These are phyloP conservation scores for Trissonchulus sp. DNA, from an alignment of 2,888 invertebrate genomes.

Conservation along the genomic window DNA sequence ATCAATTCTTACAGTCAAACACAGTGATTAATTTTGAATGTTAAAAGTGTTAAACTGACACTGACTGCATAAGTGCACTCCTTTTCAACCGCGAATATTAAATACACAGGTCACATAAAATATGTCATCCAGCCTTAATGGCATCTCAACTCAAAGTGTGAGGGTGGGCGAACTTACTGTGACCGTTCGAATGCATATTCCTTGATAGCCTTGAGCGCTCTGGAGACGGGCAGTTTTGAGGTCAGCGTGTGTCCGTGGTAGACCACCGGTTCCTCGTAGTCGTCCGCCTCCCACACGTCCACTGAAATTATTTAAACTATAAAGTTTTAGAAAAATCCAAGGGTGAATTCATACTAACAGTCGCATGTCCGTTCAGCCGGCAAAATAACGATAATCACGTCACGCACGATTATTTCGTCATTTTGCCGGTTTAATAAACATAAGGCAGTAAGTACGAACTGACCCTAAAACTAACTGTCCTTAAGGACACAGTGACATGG, in stretches of 20 bases:
- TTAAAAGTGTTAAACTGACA: too few relatives aligned
- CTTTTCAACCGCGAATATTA: too few relatives aligned
- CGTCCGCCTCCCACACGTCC: conserved; percentile 59
- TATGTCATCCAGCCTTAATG: too few relatives aligned
- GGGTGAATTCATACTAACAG: too few relatives aligned
- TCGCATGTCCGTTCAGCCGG: too few relatives aligned
- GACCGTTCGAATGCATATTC: conserved; percentile 57
- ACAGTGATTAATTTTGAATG: too few relatives aligned
- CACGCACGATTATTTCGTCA: background rate
- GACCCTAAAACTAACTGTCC: conserved; percentile 55
- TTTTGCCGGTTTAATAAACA: too few relatives aligned
- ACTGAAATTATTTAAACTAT: conserved; percentile 54
- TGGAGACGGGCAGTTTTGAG: conserved; percentile 54
- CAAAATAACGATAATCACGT: background rate
- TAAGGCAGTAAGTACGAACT: background rate
- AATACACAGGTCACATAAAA: too few relatives aligned
- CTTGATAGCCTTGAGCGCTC: conserved; percentile 56
- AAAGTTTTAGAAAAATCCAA: background rate
- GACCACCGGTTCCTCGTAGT: conserved; percentile 56
- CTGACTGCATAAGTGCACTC: too few relatives aligned
- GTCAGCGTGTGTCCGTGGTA: conserved; percentile 60
- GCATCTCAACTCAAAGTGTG: too few relatives aligned
- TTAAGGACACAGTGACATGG: too few relatives aligned
- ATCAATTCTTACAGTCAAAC: too few relatives aligned
- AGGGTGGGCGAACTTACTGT: conserved; percentile 39